These are phyloP conservation scores for Digitonthophagus gazella DNA, from an alignment of 2,888 invertebrate genomes.

Conservation along the genomic window DNA sequence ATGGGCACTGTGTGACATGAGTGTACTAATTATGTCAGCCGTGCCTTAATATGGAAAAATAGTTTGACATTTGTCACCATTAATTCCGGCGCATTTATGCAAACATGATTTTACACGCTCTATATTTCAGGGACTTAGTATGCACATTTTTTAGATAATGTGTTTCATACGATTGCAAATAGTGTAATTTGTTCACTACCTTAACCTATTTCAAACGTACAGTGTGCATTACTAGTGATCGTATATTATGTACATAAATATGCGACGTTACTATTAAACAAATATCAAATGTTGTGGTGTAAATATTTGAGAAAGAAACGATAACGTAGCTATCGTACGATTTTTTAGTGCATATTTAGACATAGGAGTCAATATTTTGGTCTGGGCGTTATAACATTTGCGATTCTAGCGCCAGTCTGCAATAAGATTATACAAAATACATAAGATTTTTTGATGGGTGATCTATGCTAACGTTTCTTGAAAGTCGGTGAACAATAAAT, in stretches of 20 bases:
- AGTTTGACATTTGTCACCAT: slow-evolving; percentile 8
- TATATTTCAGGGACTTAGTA: slow-evolving; percentile 6
- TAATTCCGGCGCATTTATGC: slow-evolving; percentile 6
- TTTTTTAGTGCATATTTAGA: background rate
- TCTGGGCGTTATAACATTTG: no score
- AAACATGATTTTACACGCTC: slow-evolving; percentile 11
- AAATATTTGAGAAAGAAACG: background rate
- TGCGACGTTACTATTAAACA: background rate
- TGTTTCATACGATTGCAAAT: background rate
- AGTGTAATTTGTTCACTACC: background rate
- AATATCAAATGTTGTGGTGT: background rate
- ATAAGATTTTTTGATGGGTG: no score
- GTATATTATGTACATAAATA: background rate
- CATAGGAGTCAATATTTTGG: no score
- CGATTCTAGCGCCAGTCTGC: no score
- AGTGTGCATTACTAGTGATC: no score
- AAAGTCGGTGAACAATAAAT: no score
- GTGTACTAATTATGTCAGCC: background rate
- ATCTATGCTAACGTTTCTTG: no score
- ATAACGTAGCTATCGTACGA: background rate
- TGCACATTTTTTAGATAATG: background rate
- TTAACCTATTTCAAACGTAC: no score
- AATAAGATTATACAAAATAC: no score
- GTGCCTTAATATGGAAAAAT: background rate
- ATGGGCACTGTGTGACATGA: background rate